Base-by-base conservation (phyloP, 2,113 vertebrate genomes). In the Pholis gunnellus region DNA sequence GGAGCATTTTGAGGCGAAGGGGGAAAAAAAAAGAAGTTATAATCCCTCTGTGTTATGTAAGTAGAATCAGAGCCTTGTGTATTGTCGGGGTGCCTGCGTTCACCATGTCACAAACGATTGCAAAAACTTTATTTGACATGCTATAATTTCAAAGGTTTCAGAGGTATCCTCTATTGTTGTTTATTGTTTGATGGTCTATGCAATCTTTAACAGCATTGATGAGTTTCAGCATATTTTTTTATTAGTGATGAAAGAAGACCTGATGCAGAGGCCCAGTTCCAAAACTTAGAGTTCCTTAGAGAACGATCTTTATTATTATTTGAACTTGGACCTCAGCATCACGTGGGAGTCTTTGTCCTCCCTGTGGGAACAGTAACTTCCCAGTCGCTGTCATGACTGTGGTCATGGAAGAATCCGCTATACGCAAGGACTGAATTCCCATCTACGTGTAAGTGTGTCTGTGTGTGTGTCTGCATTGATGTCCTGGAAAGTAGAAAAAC, bases 31-130 rank as follows among this genome's bases (percentile, higher is more conserved):
- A 63, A 29, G 71, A 71, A n/a, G 38, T 54, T 84, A 48, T 92
- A 93, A 92, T 92, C 89, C 88, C 59, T 1, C 86, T 48, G 9
- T 83, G 89, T 94, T 94, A 91, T 81, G 90, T 94, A 94, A 94
- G 92, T 67, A 75, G 88, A 87, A 78, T 80, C 77, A 83, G 67
- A 86, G 75, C 72, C 73, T 82, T 36, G 61, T 4, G 57, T 78
- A 73, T 74, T 89, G 85, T 83, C 22, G 56, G 75, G 75, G 14
- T 64, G 86, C 75, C 66, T 77, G 79, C 78, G 70, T 87, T 87
- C 70, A 71, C 83, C 75, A 46, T 79, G 89, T 78, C 79, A 6
- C 73, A 85, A 88, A 88, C 22, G 57, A 61, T 61, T 75, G 27
- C 10, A 78, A 85, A 72, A 70, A 40, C 61, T 84, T 42, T 6